Evolutionary conservation across 2,113 vertebrate genomes (phyloP).

Genomic region (Sclerurus mexicanus): DNA sequence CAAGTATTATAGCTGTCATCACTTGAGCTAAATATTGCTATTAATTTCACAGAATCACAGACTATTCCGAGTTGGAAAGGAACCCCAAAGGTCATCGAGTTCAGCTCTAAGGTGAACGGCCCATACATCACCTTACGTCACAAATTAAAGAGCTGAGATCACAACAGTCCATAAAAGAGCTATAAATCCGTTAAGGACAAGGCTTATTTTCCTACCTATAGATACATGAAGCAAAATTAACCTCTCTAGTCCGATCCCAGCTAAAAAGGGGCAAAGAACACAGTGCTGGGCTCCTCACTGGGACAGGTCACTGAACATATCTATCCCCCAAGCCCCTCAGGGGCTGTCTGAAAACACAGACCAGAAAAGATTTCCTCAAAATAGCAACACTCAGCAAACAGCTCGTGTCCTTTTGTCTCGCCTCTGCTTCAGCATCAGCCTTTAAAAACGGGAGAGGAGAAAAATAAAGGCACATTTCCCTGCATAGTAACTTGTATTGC

Average conservation of each 20-base stretch:
- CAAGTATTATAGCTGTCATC: background rate
- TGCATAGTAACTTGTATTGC: background rate
- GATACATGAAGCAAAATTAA: background rate
- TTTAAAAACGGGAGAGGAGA: accelerated
- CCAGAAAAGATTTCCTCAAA: background rate
- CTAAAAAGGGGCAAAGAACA: background rate
- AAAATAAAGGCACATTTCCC: background rate
- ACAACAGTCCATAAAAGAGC: background rate
- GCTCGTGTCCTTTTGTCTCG: background rate
- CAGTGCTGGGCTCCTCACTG: background rate
- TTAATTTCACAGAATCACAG: background rate
- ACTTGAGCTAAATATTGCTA: background rate
- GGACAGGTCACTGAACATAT: background rate
- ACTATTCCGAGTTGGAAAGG: background rate
- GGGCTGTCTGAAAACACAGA: background rate
- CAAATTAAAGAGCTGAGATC: background rate
- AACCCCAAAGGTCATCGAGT: background rate
- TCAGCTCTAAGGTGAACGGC: background rate
- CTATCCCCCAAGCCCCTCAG: too few relatives aligned
- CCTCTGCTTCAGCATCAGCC: background rate
- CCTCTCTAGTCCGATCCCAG: background rate
- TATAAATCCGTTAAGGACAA: background rate
- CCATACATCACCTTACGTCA: background rate
- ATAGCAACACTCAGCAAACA: background rate
- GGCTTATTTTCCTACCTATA: background rate